Evolutionary conservation across 2,113 vertebrate genomes (phyloP).

Genomic region (Nothoprocta perdicaria): DNA sequence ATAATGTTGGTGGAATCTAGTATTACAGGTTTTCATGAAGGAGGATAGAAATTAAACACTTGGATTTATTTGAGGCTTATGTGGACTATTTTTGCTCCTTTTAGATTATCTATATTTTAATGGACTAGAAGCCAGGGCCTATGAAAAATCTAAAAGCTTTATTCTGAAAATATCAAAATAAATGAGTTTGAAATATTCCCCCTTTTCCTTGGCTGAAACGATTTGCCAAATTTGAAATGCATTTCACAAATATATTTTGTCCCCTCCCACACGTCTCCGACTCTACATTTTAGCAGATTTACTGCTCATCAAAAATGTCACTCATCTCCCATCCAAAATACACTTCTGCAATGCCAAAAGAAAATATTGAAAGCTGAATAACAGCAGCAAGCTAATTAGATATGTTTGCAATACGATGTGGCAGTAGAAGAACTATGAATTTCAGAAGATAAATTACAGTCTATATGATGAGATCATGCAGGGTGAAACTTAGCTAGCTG

Average conservation of each 20-base stretch:
- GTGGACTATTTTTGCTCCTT: neutral
- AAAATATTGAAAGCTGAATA: neutral
- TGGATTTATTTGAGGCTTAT: neutral
- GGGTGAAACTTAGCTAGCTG: neutral
- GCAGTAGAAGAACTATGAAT: neutral
- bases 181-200: neutral
- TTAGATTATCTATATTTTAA: neutral
- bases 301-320: neutral
- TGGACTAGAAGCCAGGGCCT: neutral
- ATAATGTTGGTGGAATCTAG: neutral
- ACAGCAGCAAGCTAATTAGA: neutral
- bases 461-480: neutral
- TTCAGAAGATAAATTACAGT: neutral
- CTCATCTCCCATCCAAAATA: neutral
- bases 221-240: neutral
- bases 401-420: neutral
- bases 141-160: neutral
- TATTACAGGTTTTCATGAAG: neutral
- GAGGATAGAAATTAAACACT: neutral
- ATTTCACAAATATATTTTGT: neutral
- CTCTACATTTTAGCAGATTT: neutral
- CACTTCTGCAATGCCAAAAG: neutral
- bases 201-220: neutral
- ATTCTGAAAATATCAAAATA: neutral
- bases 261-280: neutral